Conservation (phyloP, 2,797 vertebrate genomes). For the Betta splendens region DNA sequence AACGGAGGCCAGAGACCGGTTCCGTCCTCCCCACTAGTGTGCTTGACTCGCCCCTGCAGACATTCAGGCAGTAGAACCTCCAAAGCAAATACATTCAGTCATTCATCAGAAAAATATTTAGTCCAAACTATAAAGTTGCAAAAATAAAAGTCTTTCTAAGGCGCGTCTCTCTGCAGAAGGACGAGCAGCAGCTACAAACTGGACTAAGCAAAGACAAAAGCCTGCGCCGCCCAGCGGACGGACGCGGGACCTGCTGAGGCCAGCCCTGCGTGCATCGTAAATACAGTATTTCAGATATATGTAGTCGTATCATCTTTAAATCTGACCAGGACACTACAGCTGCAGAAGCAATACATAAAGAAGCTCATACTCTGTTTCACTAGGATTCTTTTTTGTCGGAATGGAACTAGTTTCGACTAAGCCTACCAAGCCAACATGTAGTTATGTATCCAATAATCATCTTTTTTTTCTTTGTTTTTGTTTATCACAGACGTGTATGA, state of each 20-base stretch:
- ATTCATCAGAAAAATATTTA: slow-evolving; percentile 63
- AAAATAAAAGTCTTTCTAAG: slow-evolving; percentile 68
- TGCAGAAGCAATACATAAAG: slow-evolving; percentile 79
- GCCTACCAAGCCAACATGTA: slow-evolving; percentile 74
- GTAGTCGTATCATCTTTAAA: slow-evolving; percentile 70
- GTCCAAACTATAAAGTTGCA: slow-evolving; percentile 57
- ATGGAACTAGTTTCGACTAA: slow-evolving; percentile 76
- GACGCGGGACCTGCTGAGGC: slow-evolving; percentile 51
- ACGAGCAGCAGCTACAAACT: slow-evolving; percentile 31
- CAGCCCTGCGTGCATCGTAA: slow-evolving; percentile 73
- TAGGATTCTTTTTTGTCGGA: slow-evolving; percentile 68
- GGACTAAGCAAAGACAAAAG: slow-evolving; percentile 36
- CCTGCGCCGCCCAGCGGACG: slow-evolving; percentile 28
- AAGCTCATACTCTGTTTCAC: slow-evolving; percentile 69
- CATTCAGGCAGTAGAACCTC: slow-evolving; percentile 58
- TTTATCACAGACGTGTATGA: slow-evolving; percentile 67
- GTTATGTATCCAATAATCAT: slow-evolving; percentile 69
- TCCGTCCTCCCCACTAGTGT: too few relatives aligned
- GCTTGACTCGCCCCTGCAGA: slow-evolving; percentile 33
- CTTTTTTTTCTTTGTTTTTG: slow-evolving; percentile 53
- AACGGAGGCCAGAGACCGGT: too few relatives aligned
- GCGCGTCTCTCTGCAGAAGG: slow-evolving; percentile 22
- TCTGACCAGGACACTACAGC: slow-evolving; percentile 76
- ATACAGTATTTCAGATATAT: slow-evolving; percentile 81
- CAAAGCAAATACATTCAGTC: slow-evolving; percentile 68